Conservation (phyloP, 1,140 invertebrate genomes). For the Globodera ellingtonae region DNA sequence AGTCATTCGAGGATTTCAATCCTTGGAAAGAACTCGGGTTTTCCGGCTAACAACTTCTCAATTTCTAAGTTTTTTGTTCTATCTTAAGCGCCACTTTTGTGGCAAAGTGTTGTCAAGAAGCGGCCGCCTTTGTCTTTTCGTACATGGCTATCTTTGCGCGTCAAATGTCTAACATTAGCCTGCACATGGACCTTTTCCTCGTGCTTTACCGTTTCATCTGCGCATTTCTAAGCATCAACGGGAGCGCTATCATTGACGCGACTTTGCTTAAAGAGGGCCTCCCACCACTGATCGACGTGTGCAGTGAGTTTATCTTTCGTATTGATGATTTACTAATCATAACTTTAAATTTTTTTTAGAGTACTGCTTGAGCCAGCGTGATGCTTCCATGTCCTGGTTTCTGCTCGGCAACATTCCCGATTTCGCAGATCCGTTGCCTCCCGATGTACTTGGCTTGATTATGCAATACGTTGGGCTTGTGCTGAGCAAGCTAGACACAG, state of each 20-base stretch:
- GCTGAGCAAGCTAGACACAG: not conserved
- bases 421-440: not conserved
- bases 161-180: not conserved
- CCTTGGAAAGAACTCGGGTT: too few species aligned
- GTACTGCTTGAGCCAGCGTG: conserved; percentile 3
- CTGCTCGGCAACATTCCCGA: not conserved
- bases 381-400: not conserved
- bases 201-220: conserved; percentile 15
- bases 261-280: not conserved
- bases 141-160: not conserved
- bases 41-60: too few species aligned
- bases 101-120: conserved; percentile 16
- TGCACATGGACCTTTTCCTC: conserved; percentile 7
- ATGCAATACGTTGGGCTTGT: not conserved
- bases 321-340: not conserved
- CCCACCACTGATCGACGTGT: conserved; percentile 9
- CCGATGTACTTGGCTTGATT: not conserved
- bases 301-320: not conserved
- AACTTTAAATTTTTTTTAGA: not conserved
- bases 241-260: conserved; percentile 6
- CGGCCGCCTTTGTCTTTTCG: conserved; percentile 4
- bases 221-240: conserved; percentile 13
- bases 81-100: conserved; percentile 21
- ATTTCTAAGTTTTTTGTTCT: not conserved
- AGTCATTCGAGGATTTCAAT: too few species aligned